Evolutionary conservation across 2,113 vertebrate species (phyloP), one percentile per base, ranked within the genome.

Genomic region (Zonotrichia leucophrys): DNA sequence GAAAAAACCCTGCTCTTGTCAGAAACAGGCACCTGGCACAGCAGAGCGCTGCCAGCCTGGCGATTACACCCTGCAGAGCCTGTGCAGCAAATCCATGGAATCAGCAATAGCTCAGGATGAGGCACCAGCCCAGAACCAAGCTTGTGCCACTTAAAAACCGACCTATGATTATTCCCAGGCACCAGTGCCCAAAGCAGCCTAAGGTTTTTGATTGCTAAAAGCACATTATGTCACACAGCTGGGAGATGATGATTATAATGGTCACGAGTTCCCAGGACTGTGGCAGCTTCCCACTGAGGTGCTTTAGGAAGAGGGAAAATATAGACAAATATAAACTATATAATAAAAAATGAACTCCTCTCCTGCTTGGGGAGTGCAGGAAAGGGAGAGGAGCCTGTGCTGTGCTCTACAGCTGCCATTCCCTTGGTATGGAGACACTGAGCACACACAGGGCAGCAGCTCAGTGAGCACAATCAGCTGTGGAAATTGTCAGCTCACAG

Each of bases 21-120:
- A 49, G 70, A 64, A 89, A 11, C 30, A 59, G 75, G 86, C 96
- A 97, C 91, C 94, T 96, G 96, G 96, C 91, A 70, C 63, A 75
- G 56, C 73, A 56, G 59, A 86, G 84, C 0, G 2, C 85, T 92
- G 81, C 89, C 75, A 80, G 80, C 46, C 94, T 94, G 5, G 31
- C 79, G 47, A 66, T 92, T 89, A 85, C 85, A 56, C 80, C 75
- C 93, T 79, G 93, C 6, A 1, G 96, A 78, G 84, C 21, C 0
- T 4, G 31, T 9, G 81, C 92, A 19, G 92, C 82, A 75, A 87
- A 92, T 52, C 73, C 86, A 75, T 19, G 27, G 93, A 17, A 92
- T 92, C 93, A 92, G 95, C 94, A 96, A 69, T 6, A 79, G 93
- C 93, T 90, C 60, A 52, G 73, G 90, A 78, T 64, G 92, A 79